These are phyloP conservation scores for Homarus americanus DNA, from an alignment of 1,140 invertebrate species.

Conservation along the genomic window DNA sequence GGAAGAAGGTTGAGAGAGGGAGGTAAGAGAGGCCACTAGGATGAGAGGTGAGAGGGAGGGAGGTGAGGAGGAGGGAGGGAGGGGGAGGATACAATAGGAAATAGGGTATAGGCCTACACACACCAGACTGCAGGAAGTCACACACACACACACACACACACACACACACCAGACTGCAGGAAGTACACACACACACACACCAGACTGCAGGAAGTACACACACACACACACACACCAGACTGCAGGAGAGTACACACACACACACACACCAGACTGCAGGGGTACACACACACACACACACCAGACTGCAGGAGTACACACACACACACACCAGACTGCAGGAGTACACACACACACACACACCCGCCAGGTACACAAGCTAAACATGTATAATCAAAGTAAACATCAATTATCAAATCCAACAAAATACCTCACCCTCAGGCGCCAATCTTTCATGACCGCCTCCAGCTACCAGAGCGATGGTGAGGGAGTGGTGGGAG, in stretches of 20 bases:
- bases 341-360: not conserved
- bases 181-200: not conserved
- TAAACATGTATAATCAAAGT: not conserved
- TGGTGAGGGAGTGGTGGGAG: not conserved
- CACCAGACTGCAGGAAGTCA: not conserved
- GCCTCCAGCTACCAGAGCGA: not conserved
- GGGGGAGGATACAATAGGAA: too few species aligned
- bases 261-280: not conserved
- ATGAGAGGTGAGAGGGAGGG: not conserved
- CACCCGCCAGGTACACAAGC: not conserved
- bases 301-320: too few species aligned
- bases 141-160: conserved; percentile 32
- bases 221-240: not conserved
- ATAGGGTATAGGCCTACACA: too few species aligned
- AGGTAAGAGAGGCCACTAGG: too few species aligned
- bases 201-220: not conserved
- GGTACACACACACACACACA: too few species aligned
- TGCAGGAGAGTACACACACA: too few species aligned
- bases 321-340: too few species aligned
- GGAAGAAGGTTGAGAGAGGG: too few species aligned
- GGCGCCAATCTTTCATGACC: too few species aligned
- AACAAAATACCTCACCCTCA: not conserved
- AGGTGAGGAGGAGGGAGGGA: too few species aligned
- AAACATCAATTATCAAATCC: not conserved
- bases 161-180: not conserved